These are phyloP conservation scores for Alcedo atthis DNA, from an alignment of 2,797 vertebrate species.

Conservation along the genomic window DNA sequence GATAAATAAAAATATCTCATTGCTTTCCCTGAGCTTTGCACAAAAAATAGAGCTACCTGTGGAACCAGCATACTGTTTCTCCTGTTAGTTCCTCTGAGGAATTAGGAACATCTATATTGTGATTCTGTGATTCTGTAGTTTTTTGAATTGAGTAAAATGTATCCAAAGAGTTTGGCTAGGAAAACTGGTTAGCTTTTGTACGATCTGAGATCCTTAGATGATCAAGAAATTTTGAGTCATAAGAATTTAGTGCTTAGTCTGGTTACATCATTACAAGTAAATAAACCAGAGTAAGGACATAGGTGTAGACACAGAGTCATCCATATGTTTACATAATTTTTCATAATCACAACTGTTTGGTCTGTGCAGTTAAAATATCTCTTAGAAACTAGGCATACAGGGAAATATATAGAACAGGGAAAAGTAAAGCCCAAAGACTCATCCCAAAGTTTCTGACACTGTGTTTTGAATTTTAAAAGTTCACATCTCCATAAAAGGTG, in stretches of 20 bases:
- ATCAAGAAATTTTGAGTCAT: not conserved
- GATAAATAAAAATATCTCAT: not conserved
- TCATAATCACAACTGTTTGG: not conserved
- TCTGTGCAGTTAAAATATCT: not conserved
- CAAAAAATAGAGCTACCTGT: not conserved
- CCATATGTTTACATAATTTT: not conserved
- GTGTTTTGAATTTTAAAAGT: not conserved
- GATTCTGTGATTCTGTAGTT: no score
- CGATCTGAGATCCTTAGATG: not conserved
- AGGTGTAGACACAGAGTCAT: not conserved
- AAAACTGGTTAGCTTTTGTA: not conserved
- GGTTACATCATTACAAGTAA: not conserved
- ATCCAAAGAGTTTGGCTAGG: not conserved
- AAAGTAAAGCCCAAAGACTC: not conserved
- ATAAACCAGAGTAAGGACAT: not conserved
- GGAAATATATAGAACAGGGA: not conserved
- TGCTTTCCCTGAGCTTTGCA: not conserved
- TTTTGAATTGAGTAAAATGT: no score
- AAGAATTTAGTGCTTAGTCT: not conserved
- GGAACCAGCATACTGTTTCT: not conserved
- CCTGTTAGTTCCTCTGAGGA: not conserved
- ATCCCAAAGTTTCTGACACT: not conserved
- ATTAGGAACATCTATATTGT: not conserved
- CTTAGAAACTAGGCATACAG: not conserved
- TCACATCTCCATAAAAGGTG: not conserved